Evolutionary conservation across 1,140 invertebrate species (phyloP).

Genomic region (Magallana angulata): DNA sequence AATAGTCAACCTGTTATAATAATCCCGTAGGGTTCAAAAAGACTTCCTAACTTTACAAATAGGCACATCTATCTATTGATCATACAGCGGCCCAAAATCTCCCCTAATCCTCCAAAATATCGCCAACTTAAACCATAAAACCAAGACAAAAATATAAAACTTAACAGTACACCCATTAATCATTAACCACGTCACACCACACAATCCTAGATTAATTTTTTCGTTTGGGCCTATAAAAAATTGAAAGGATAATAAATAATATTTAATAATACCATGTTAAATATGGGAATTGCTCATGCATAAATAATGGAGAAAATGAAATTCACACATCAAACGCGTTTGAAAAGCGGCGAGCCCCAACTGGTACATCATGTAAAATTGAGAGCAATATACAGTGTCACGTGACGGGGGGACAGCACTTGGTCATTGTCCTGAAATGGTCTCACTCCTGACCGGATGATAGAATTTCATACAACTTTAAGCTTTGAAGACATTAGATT

Average conservation of each 20-base stretch:
- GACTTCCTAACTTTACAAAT: neutral
- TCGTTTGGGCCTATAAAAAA: neutral
- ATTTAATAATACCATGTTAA: conserved; percentile 21
- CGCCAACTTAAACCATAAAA: neutral
- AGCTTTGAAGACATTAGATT: neutral
- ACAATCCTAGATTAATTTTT: neutral
- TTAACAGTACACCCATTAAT: conserved; percentile 8
- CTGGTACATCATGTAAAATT: neutral
- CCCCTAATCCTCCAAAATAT: neutral
- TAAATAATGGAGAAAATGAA: conserved; percentile 28
- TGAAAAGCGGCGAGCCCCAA: neutral
- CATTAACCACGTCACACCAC: neutral
- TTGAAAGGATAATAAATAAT: conserved; percentile 36
- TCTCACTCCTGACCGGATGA: neutral
- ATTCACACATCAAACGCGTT: neutral
- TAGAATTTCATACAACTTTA: conserved; percentile 16
- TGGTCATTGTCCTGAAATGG: conserved; percentile 17
- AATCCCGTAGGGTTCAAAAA: neutral
- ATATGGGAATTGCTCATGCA: conserved; percentile 11
- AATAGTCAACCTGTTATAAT: neutral
- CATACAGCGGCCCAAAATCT: neutral
- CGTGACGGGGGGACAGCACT: neutral
- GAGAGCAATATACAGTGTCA: neutral
- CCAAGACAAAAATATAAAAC: neutral
- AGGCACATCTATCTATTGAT: neutral